phyloP scores from a whole-genome alignment of 1,140 invertebrate species.

The Lycorma delicatula region DNA sequence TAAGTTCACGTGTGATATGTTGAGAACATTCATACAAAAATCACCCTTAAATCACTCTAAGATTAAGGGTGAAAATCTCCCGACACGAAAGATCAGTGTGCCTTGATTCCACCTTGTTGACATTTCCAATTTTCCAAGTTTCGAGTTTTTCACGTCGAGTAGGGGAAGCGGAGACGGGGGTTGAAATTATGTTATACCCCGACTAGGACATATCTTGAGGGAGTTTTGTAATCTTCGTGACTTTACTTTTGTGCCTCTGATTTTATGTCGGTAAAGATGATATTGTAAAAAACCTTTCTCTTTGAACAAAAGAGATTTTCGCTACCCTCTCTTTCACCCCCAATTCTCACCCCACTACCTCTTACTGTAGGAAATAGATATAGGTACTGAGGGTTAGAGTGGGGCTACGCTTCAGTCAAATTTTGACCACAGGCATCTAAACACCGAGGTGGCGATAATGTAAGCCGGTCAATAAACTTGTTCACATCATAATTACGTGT shows the following conservation, averaged over 20 bases:
- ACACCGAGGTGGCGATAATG: no score
- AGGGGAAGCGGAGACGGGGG: neutral
- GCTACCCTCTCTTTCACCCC: neutral
- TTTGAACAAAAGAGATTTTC: conserved; percentile 6
- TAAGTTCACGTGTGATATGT: conserved; percentile 17
- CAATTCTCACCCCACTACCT: neutral
- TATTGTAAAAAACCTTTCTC: conserved; percentile 7
- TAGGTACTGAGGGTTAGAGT: neutral
- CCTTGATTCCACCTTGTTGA: conserved; percentile 17
- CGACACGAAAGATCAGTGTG: neutral
- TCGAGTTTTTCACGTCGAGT: conserved; percentile 10
- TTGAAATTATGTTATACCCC: conserved; percentile 18
- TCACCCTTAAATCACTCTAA: conserved; percentile 15
- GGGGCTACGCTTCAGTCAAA: conserved; percentile 1
- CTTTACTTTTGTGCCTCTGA: conserved; percentile 6
- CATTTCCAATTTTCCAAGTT: conserved; percentile 15
- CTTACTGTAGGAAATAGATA: neutral
- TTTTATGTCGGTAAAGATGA: conserved; percentile 2
- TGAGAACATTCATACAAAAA: conserved; percentile 8
- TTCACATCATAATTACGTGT: no score
- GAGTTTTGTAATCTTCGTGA: conserved; percentile 18
- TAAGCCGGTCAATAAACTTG: no score
- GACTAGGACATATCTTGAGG: conserved; percentile 11
- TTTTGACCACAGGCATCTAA: neutral
- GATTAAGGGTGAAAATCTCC: conserved; percentile 16